Evolutionary conservation across 2,888 invertebrate genomes (phyloP), one percentile per base, ranked within the genome.

Genomic region (Volucella inflata): DNA sequence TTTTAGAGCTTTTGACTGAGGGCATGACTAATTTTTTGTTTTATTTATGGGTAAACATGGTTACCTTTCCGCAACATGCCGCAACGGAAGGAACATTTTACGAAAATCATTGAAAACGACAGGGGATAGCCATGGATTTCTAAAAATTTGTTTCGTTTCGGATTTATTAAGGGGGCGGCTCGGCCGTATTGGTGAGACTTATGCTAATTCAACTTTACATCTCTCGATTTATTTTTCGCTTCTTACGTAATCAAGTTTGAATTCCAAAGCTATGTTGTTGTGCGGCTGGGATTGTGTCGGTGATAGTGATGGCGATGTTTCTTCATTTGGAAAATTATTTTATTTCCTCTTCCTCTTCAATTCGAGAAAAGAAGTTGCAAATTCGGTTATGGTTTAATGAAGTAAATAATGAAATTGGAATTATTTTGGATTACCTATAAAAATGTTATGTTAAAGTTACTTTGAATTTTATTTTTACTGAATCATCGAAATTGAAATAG

Each of bases 21-120:
- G 55, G 74, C 78, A 79, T 87, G 79, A 87, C 79, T 80, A 85
- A 85, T 77, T 81, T 80, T 76, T 85, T 82, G 67, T 75, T 74
- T 75, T 79, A 79, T 84, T 84, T 79, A 84, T 84, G 80, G 64
- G 30, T 64, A 59, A 83, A 75, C 70, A 75, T 70, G 75, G 79
- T 84, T 76, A 74, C 83, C 78, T 78, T 83, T 48, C 38, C 12
- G 21, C 17, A 65, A 21, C 36, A 16, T 30, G 38, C 16, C 57
- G 10, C 67, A 74, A 62, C 44, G 83, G 71, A 78, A 78, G 78
- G 77, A 60, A 16, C 40, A 42, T 57, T 83, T 78, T 72, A 62
- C 62, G 62, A 67, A 44, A 82, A 46, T 78, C 82, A 62, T 57
- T 80, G 60, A 36, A 30, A 55, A 42, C 51, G 59, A 38, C 48